Conservation (phyloP, 2,113 vertebrate species). For the Hypocryptadius cinnamomeus region DNA sequence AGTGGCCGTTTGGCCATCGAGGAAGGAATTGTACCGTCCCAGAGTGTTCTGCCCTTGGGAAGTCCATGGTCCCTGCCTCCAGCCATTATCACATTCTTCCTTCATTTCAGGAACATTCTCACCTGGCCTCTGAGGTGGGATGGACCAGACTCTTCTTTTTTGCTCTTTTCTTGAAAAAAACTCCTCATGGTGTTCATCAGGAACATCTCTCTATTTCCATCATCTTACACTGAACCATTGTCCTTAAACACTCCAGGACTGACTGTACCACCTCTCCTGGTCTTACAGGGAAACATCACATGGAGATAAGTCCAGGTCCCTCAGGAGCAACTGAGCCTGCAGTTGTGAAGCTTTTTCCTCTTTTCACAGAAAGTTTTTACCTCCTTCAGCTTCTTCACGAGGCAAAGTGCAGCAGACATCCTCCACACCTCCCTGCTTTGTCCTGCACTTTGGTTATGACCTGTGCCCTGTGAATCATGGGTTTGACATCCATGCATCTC, state of each 20-base stretch:
- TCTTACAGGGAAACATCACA: neutral
- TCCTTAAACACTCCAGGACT: neutral
- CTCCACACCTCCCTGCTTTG: neutral
- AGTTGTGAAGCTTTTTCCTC: neutral
- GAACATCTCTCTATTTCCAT: neutral
- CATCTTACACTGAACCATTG: no score
- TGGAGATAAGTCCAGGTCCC: no score
- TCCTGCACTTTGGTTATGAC: neutral
- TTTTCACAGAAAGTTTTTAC: neutral
- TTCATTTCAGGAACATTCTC: neutral
- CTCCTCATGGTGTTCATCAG: rapidly evolving
- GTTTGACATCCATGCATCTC: neutral
- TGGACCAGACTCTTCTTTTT: neutral
- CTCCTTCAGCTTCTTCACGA: neutral
- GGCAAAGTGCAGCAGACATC: neutral
- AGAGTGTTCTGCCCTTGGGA: no score
- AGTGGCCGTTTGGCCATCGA: rapidly evolving
- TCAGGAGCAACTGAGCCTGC: neutral
- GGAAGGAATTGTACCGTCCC: neutral
- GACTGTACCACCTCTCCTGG: rapidly evolving
- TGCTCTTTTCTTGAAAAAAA: neutral
- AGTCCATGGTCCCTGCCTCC: neutral
- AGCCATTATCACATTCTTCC: rapidly evolving
- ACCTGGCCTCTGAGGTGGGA: rapidly evolving
- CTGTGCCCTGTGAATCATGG: no score